Evolutionary conservation across 2,797 vertebrate genomes (phyloP).

Genomic region (Prionace glauca): DNA sequence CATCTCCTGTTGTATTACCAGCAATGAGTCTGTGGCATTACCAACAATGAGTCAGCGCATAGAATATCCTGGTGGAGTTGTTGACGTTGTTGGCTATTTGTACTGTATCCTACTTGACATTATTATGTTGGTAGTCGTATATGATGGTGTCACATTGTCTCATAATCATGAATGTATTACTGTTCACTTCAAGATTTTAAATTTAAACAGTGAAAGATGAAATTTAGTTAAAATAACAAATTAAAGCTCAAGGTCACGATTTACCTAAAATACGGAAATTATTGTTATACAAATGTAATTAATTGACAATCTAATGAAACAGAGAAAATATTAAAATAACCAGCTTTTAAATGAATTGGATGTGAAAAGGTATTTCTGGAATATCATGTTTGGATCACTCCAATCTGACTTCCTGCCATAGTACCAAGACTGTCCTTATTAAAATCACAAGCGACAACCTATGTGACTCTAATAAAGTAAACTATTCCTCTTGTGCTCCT

Average conservation of each 20-base stretch:
- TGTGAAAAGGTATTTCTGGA: neutral
- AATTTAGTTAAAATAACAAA: neutral
- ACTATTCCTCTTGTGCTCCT: too few relatives aligned
- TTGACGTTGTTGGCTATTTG: constrained; percentile 12
- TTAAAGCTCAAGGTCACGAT: neutral
- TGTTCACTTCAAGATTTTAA: neutral
- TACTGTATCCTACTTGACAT: neutral
- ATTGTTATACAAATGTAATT: neutral
- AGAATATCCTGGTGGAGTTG: constrained; percentile 11
- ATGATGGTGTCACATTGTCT: neutral
- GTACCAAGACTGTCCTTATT: too few relatives aligned
- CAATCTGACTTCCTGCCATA: too few relatives aligned
- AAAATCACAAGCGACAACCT: too few relatives aligned
- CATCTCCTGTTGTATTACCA: neutral
- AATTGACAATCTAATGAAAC: neutral
- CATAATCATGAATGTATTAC: neutral
- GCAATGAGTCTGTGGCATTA: constrained; percentile 15
- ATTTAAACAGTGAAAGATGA: neutral
- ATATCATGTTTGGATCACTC: too few relatives aligned
- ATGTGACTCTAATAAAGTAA: too few relatives aligned
- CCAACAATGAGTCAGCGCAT: constrained; percentile 30
- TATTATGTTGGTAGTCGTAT: neutral
- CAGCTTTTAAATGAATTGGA: neutral
- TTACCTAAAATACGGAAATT: neutral
- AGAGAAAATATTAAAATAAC: neutral